A percentile compares a stretch with the other conserved stretches of the same genome.
phyloP scores from a whole-genome alignment of 2,113 vertebrate genomes.

The Ceratotherium simum region DNA sequence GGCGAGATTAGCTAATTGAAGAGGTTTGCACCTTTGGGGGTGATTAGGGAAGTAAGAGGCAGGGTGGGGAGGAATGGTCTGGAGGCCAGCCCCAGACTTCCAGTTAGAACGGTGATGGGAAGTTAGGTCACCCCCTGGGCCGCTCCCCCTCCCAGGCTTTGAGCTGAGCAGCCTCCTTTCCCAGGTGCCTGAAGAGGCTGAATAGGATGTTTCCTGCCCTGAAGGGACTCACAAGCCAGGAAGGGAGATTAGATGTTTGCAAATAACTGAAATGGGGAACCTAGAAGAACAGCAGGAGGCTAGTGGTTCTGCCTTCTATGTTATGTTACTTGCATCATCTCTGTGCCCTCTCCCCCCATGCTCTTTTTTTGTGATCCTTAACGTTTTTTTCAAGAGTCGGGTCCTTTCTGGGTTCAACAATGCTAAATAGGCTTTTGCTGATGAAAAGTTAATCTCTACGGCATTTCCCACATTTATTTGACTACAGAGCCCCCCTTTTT shows the following conservation, averaged over 20 bases:
- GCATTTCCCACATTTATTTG: conserved; percentile 5
- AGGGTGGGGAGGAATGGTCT: neutral
- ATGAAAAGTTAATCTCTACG: neutral
- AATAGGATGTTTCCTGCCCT: neutral
- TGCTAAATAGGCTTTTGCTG: neutral
- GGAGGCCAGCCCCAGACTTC: conserved; percentile 53
- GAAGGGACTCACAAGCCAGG: neutral
- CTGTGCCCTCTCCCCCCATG: neutral
- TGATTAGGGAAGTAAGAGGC: conserved; percentile 47
- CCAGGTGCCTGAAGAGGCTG: neutral
- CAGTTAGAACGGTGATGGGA: conserved; percentile 34
- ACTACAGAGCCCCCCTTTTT: neutral
- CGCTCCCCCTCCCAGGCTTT: neutral
- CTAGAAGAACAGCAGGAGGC: neutral
- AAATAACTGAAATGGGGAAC: neutral
- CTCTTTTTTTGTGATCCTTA: neutral
- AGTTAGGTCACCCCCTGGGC: neutral
- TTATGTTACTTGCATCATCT: neutral
- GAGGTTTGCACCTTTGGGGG: conserved; percentile 48
- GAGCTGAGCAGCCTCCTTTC: neutral
- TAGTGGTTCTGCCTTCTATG: neutral
- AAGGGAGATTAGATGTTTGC: neutral
- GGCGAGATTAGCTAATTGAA: conserved; percentile 41
- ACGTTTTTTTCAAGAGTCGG: conserved; percentile 33
- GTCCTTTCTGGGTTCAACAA: neutral